Base-by-base conservation (phyloP, 2,888 invertebrate genomes). In the Spicauda simplicius region DNA sequence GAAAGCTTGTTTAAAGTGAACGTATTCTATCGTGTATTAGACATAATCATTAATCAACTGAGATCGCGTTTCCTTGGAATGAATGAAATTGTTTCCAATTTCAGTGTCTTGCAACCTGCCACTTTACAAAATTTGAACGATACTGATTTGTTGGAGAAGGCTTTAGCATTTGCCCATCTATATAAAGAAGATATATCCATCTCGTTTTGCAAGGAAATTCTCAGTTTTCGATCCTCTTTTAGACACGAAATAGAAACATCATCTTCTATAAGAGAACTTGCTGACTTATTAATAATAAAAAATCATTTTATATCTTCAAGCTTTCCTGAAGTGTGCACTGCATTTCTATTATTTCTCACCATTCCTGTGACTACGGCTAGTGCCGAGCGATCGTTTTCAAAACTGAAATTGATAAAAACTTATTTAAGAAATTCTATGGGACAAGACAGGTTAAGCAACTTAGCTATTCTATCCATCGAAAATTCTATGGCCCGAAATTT, bases 11-110 rank as follows among this genome's bases (percentile, higher is more conserved):
- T 58, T 33, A n/a, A n/a, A n/a, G n/a, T n/a, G n/a, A n/a, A n/a
- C n/a, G n/a, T n/a, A n/a, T n/a, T n/a, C n/a, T n/a, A 71, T 72
- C 66, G 69, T 68, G 67, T 70, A 70, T 69, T 73, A 67, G 69
- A 72, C 70, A 73, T 73, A 30, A 69, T 72, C 61, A 71, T n/a
- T n/a, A n/a, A n/a, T n/a, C n/a, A n/a, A n/a, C n/a, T n/a, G n/a
- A n/a, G n/a, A n/a, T n/a, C n/a, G n/a, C n/a, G n/a, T n/a, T n/a
- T n/a, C n/a, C 25, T 25, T 25, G 25, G 25, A 25, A 25, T 25
- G 25, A 25, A 25, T 25, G 25, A 25, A 25, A 25, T 70, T 70
- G 68, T 71, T 71, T 71, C 61, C 5, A 70, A 72, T 71, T 65
- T 70, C 63, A 70, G 58, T 70, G 62, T 70, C 68, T 69, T 73